Conservation (phyloP, 37 sponge, comb jelly and placozoan species). For the Eunapius fragilis region DNA sequence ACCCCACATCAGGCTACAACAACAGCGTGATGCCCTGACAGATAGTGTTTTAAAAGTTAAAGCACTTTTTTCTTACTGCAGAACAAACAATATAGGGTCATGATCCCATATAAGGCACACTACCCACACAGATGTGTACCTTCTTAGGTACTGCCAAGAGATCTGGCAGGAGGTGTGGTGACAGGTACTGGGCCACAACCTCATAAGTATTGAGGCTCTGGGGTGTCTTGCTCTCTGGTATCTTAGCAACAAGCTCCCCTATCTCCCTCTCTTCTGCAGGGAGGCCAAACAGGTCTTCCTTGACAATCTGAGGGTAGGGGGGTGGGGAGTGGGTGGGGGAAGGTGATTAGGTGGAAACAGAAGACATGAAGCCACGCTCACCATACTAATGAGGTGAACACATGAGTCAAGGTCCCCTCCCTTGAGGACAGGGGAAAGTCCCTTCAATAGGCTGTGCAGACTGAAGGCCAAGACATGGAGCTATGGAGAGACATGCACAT, state of each 20-base stretch:
- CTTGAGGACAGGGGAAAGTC: conserved; percentile 45
- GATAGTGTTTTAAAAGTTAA: no score
- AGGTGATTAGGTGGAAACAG: conserved; percentile 4
- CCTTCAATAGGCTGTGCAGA: conserved; percentile 75
- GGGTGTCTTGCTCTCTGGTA: conserved; percentile 77
- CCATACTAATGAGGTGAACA: conserved; percentile 44
- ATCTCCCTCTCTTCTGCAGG: conserved; percentile 87
- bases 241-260: conserved; percentile 63
- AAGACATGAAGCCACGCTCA: not conserved
- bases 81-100: no score
- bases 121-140: no score
- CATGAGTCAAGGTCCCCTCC: conserved; percentile 86
- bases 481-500: conserved; percentile 14
- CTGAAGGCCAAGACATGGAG: conserved; percentile 85
- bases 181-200: conserved; percentile 66
- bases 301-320: conserved; percentile 25
- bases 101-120: no score
- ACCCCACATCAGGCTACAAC: no score
- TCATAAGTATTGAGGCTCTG: conserved; percentile 67
- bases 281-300: conserved; percentile 82
- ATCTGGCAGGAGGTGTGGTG: conserved; percentile 59
- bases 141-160: conserved; percentile 62
- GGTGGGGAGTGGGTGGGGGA: not conserved
- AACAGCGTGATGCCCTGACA: no score
- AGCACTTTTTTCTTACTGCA: no score